These are phyloP conservation scores for Apis florea DNA, from an alignment of 1,140 invertebrate species.

Conservation along the genomic window DNA sequence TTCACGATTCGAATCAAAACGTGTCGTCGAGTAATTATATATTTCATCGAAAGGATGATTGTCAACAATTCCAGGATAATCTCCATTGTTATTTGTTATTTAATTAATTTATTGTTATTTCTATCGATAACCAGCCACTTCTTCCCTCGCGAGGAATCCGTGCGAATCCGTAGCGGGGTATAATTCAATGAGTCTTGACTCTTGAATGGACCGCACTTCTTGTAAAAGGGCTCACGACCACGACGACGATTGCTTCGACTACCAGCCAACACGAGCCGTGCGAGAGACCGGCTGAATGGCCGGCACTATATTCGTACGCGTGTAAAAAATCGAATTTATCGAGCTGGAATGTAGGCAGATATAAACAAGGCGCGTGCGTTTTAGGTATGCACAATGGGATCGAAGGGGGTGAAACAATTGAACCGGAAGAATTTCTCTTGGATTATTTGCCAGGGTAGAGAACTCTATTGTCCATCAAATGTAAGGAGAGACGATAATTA, in stretches of 20 bases:
- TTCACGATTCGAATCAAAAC: too few species aligned
- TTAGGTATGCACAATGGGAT: neutral
- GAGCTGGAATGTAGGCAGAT: slow-evolving; percentile 59
- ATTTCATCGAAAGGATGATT: too few species aligned
- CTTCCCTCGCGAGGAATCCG: slow-evolving; percentile 28
- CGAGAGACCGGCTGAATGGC: slow-evolving; percentile 59
- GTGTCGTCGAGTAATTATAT: too few species aligned
- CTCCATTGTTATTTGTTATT: too few species aligned
- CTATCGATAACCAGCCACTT: too few species aligned
- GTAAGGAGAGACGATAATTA: too few species aligned
- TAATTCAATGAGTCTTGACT: slow-evolving; percentile 70
- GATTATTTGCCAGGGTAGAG: too few species aligned
- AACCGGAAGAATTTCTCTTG: slow-evolving; percentile 40
- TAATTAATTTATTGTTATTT: too few species aligned
- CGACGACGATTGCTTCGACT: slow-evolving; percentile 24
- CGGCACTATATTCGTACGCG: slow-evolving; percentile 69
- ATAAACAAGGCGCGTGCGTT: slow-evolving; percentile 58
- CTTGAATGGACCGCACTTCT: slow-evolving; percentile 66
- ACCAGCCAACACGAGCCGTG: slow-evolving; percentile 46
- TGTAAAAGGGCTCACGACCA: slow-evolving; percentile 57
- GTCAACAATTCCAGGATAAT: too few species aligned
- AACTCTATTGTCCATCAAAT: too few species aligned
- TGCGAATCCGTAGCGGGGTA: slow-evolving; percentile 64
- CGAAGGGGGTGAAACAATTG: slow-evolving; percentile 52
- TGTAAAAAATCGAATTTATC: slow-evolving; percentile 71